phyloP scores from a whole-genome alignment of 1,140 invertebrate species.

The Lepidurus apus region DNA sequence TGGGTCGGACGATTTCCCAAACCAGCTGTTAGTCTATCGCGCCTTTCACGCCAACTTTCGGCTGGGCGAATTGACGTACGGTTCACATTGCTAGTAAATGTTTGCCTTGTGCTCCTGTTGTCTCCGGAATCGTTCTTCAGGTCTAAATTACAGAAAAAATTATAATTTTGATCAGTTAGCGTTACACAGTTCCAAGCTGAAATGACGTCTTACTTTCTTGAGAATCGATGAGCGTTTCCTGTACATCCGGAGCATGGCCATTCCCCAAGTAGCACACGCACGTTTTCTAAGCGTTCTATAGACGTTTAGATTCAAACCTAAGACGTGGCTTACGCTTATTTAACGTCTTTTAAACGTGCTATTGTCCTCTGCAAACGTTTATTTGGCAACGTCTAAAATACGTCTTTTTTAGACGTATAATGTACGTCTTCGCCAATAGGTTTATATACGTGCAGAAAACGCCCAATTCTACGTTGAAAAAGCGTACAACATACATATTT shows the following conservation, averaged over 20 bases:
- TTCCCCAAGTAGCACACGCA: too few species aligned
- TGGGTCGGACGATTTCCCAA: not conserved
- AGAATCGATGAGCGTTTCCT: not conserved
- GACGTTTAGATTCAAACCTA: too few species aligned
- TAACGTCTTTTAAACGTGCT: too few species aligned
- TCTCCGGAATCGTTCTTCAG: not conserved
- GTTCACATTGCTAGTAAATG: not conserved
- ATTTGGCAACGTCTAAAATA: too few species aligned
- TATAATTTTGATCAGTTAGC: not conserved
- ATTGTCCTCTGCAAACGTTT: too few species aligned
- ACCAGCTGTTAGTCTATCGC: not conserved
- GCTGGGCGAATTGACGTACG: not conserved
- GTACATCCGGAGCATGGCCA: not conserved
- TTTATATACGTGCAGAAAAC: too few species aligned
- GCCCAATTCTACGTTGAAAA: too few species aligned
- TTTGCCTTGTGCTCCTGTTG: not conserved
- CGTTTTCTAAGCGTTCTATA: too few species aligned
- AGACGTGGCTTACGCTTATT: too few species aligned
- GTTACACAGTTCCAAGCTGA: not conserved
- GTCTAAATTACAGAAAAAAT: not conserved
- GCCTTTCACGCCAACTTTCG: constrained; percentile 4
- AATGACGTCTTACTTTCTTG: not conserved
- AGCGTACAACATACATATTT: too few species aligned
- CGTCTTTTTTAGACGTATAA: too few species aligned
- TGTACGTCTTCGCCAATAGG: too few species aligned